phyloP scores from a whole-genome alignment of 2,888 invertebrate genomes.

The Chaetoderma sp. region DNA sequence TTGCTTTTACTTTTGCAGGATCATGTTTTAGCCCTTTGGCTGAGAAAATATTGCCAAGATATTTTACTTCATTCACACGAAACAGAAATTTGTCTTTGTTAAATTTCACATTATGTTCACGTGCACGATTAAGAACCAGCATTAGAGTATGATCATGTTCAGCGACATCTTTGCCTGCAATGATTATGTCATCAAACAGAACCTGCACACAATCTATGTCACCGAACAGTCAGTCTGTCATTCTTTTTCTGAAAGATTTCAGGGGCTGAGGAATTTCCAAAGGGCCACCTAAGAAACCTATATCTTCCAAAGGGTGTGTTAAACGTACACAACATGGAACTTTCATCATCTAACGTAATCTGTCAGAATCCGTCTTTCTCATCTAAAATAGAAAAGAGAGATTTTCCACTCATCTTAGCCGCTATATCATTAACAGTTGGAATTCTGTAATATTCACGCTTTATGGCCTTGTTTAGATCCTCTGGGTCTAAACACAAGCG shows the following conservation, averaged over 20 bases:
- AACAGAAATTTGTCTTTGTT: constrained; percentile 32
- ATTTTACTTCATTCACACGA: constrained; percentile 28
- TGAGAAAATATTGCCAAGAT: constrained; percentile 31
- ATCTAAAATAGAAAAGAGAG: constrained; percentile 31
- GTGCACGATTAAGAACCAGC: constrained; percentile 29
- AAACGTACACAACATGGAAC: constrained; percentile 39
- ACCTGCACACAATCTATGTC: too few relatives aligned
- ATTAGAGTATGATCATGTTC: constrained; percentile 36
- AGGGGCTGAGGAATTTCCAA: constrained; percentile 29
- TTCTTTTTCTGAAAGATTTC: constrained; percentile 34
- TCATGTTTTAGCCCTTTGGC: constrained; percentile 23
- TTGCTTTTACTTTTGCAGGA: constrained; percentile 32
- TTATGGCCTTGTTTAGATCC: too few relatives aligned
- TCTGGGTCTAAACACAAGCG: too few relatives aligned
- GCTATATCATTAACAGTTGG: not conserved
- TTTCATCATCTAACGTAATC: constrained; percentile 29
- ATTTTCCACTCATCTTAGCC: constrained; percentile 25
- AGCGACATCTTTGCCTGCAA: constrained; percentile 26
- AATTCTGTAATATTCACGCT: too few relatives aligned
- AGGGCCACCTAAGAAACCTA: constrained; percentile 31
- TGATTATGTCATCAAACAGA: constrained; percentile 36
- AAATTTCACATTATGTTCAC: constrained; percentile 30
- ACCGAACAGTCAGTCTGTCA: too few relatives aligned
- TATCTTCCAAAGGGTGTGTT: constrained; percentile 35
- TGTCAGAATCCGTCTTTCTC: constrained; percentile 38